Evolutionary conservation across 2,888 invertebrate species (phyloP).

Genomic region (Xanthia togata): DNA sequence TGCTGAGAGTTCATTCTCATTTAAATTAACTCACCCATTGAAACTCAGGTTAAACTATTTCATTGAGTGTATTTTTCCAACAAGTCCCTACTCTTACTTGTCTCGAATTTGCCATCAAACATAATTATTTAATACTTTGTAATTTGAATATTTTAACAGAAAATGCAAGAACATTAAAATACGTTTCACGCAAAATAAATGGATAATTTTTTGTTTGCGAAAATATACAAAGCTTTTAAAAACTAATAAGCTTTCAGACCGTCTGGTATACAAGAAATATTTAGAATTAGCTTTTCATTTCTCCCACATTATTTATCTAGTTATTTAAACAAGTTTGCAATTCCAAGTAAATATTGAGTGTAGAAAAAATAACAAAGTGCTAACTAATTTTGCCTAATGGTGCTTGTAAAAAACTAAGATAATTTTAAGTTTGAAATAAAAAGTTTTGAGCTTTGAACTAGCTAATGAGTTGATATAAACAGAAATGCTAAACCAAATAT

Average conservation of each 20-base stretch:
- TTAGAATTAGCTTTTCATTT: constrained; percentile 1
- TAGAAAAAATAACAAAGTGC: constrained; percentile 27
- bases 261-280: background rate
- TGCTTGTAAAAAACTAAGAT: constrained; percentile 18
- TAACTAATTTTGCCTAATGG: constrained; percentile 46
- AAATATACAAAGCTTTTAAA: constrained; percentile 23
- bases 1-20: too few relatives aligned
- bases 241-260: constrained; percentile 4
- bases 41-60: too few relatives aligned
- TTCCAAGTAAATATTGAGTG: constrained; percentile 22
- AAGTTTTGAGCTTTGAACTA: constrained; percentile 8
- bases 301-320: constrained; percentile 14
- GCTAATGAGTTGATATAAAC: background rate
- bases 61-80: too few relatives aligned
- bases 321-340: constrained; percentile 26
- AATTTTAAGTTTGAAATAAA: constrained; percentile 8
- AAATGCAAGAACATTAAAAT: background rate
- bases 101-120: too few relatives aligned
- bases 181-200: background rate
- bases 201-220: background rate
- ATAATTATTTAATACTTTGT: too few relatives aligned
- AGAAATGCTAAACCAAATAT: background rate
- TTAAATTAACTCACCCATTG: too few relatives aligned
- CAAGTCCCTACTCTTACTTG: too few relatives aligned
- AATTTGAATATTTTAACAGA: background rate